Percentiles rank a stretch among this genome's conserved stretches.
Evolutionary conservation across 2,797 vertebrate species (phyloP).

Genomic region (Megaceryle alcyon): DNA sequence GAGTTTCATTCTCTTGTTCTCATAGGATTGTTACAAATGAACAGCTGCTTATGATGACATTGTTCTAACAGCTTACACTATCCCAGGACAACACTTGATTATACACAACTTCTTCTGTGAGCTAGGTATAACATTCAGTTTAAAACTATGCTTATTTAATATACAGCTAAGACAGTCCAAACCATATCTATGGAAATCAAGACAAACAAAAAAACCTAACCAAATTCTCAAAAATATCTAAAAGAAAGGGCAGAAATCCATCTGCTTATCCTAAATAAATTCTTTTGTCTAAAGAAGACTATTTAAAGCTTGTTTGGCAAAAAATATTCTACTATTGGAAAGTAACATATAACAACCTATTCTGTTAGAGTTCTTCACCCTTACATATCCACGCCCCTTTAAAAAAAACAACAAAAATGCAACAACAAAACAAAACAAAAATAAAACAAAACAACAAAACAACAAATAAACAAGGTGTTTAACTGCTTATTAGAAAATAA

Average conservation of each 20-base stretch:
- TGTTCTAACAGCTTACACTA: background rate
- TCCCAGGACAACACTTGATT: background rate
- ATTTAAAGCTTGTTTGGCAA: background rate
- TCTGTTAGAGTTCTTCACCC: background rate
- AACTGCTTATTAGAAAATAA: background rate
- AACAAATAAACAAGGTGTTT: background rate
- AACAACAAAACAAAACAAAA: background rate
- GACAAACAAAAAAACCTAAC: background rate
- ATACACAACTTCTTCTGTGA: background rate
- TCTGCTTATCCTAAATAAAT: background rate
- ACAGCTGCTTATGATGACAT: background rate
- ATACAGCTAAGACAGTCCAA: background rate
- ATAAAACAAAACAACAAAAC: no score
- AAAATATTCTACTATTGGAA: background rate
- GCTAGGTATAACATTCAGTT: background rate
- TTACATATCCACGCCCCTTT: background rate
- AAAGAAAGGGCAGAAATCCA: background rate
- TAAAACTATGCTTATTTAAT: background rate
- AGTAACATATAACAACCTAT: background rate
- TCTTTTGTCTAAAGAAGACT: background rate
- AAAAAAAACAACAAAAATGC: accelerated
- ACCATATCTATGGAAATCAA: background rate
- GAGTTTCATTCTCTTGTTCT: background rate
- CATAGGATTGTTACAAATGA: background rate
- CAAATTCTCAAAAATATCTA: background rate